These are phyloP conservation scores for Eupeodes luniger DNA, from an alignment of 2,888 invertebrate species.

Conservation along the genomic window DNA sequence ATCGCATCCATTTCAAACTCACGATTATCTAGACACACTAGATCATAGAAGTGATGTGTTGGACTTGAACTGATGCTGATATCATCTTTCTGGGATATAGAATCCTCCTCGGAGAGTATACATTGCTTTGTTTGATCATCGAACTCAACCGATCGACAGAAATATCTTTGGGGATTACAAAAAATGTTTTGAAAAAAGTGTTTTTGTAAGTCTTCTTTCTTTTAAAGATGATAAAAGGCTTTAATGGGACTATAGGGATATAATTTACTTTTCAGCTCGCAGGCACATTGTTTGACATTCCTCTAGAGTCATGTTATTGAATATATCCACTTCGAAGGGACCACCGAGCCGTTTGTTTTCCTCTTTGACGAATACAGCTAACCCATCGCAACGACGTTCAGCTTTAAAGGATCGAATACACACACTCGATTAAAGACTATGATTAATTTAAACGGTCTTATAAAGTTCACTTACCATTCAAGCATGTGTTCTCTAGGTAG, in stretches of 20 bases:
- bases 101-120: slow-evolving; percentile 96
- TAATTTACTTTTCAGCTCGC: slow-evolving; percentile 91
- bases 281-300: slow-evolving; percentile 95
- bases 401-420: slow-evolving; percentile 85
- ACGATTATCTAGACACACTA: slow-evolving; percentile 95
- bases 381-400: slow-evolving; percentile 93
- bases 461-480: slow-evolving; percentile 88
- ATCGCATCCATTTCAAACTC: slow-evolving; percentile 84
- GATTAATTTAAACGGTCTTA: slow-evolving; percentile 6
- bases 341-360: slow-evolving; percentile 94
- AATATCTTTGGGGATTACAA: slow-evolving; percentile 86
- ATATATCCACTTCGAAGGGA: slow-evolving; percentile 94
- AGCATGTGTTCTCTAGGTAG: slow-evolving; percentile 95
- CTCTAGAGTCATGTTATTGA: slow-evolving; percentile 93
- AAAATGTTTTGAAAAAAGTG: background rate
- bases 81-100: slow-evolving; percentile 94
- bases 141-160: slow-evolving; percentile 95
- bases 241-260: slow-evolving; percentile 55
- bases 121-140: slow-evolving; percentile 94
- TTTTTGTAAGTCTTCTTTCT: background rate
- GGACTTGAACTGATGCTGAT: slow-evolving; percentile 93
- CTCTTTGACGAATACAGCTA: slow-evolving; percentile 95
- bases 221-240: background rate
- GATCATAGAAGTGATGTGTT: slow-evolving; percentile 94
- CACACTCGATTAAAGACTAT: slow-evolving; percentile 2